A percentile compares a stretch with the other conserved stretches of the same genome.
Conservation (phyloP, 2,888 invertebrate species). For the Lasioglossum zephyrum region DNA sequence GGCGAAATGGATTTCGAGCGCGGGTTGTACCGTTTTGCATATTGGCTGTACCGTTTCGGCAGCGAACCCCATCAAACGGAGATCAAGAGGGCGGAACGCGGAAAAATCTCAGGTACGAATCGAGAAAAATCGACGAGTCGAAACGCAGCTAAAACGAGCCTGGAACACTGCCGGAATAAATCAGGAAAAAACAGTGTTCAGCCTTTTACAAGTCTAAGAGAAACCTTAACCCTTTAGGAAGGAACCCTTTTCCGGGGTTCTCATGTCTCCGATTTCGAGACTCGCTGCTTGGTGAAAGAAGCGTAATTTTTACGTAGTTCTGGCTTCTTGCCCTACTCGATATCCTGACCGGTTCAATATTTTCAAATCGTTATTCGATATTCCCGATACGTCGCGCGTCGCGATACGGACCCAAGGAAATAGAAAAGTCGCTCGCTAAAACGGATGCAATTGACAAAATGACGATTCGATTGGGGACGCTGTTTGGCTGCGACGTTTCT, state of each 20-base stretch:
- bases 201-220: not conserved
- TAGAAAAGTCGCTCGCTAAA: not conserved
- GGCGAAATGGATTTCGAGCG: conserved; percentile 30
- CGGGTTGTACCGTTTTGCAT: conserved; percentile 12
- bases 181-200: not conserved
- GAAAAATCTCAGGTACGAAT: not conserved
- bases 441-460: not conserved
- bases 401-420: not conserved
- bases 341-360: not conserved
- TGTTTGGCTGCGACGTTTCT: not conserved
- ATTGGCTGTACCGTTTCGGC: conserved; percentile 4
- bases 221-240: not conserved
- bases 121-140: not conserved
- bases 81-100: not conserved
- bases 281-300: not conserved
- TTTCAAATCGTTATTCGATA: not conserved
- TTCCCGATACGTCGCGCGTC: conserved; percentile 6
- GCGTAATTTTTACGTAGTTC: not conserved
- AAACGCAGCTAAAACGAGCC: too few species aligned
- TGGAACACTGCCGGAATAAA: not conserved
- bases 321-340: not conserved
- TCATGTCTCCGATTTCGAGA: not conserved
- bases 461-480: not conserved
- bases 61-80: not conserved
- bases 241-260: not conserved